Percentiles rank a stretch among this genome's conserved stretches.
Evolutionary conservation across 2,113 vertebrate genomes (phyloP).

Genomic region (Periophthalmus modestus): DNA sequence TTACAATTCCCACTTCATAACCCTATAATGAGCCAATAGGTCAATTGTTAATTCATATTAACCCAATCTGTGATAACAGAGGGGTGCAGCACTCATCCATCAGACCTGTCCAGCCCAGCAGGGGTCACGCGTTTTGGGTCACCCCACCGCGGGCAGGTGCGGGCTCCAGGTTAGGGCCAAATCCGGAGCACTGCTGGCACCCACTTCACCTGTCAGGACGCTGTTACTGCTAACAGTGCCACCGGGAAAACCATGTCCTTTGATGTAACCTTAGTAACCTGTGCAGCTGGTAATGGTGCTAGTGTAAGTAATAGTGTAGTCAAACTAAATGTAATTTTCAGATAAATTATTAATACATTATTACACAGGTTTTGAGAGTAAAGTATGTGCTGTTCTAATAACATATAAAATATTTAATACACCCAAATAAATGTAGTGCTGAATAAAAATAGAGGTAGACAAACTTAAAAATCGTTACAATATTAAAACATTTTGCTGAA

Average conservation of each 20-base stretch:
- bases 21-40: constrained; percentile 26
- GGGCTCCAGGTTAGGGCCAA: constrained; percentile 16
- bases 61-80: constrained; percentile 23
- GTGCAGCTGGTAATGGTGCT: background rate
- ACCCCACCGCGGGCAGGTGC: constrained; percentile 29
- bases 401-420: too few species aligned
- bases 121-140: constrained; percentile 31
- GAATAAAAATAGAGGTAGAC: too few species aligned
- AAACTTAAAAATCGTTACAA: too few species aligned
- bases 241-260: constrained; percentile 17
- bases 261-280: constrained; percentile 6
- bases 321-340: too few species aligned
- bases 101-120: constrained; percentile 41
- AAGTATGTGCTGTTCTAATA: too few species aligned
- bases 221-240: constrained; percentile 2
- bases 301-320: background rate
- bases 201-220: constrained; percentile 4
- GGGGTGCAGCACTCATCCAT: constrained; percentile 47
- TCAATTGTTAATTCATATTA: constrained; percentile 23
- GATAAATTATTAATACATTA: too few species aligned
- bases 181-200: constrained; percentile 9
- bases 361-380: too few species aligned
- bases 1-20: background rate
- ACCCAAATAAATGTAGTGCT: too few species aligned
- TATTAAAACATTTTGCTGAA: too few species aligned